These are phyloP conservation scores for Muscidifurax raptorellus DNA, from an alignment of 1,140 invertebrate genomes.

Conservation along the genomic window DNA sequence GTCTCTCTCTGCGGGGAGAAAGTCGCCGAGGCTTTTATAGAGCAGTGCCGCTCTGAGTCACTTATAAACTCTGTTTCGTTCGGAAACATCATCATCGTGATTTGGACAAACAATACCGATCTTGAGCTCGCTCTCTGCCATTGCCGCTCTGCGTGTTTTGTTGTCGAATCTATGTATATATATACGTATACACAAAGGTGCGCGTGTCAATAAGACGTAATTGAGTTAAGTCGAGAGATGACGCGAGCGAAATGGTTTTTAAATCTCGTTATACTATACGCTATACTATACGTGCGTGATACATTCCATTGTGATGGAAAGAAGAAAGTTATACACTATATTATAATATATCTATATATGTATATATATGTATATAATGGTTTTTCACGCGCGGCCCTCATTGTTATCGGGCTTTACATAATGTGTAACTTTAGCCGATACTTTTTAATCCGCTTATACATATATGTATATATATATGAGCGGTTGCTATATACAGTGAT, in stretches of 20 bases:
- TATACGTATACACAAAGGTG: neutral
- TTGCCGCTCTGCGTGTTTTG: neutral
- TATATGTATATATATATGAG: too few relatives aligned
- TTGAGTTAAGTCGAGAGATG: conserved; percentile 22
- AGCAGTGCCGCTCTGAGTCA: neutral
- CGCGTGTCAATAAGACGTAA: conserved; percentile 14
- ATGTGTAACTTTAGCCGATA: neutral
- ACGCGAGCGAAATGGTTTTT: neutral
- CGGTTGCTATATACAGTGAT: too few relatives aligned
- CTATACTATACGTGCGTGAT: too few relatives aligned
- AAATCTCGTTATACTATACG: neutral
- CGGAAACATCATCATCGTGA: conserved; percentile 11
- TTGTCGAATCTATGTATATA: neutral
- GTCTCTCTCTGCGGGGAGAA: neutral
- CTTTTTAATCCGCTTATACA: neutral
- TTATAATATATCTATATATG: too few relatives aligned
- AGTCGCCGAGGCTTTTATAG: neutral
- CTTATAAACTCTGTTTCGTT: conserved; percentile 1
- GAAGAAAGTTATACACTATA: neutral
- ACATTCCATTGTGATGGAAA: neutral
- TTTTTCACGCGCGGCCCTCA: too few relatives aligned
- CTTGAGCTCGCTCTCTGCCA: neutral
- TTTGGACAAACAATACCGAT: neutral
- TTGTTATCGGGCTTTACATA: neutral
- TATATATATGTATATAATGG: too few relatives aligned